Percentiles rank a stretch among this genome's conserved stretches.
Evolutionary conservation across 2,888 invertebrate genomes (phyloP).

Genomic region (Lasioglossum figueresi): DNA sequence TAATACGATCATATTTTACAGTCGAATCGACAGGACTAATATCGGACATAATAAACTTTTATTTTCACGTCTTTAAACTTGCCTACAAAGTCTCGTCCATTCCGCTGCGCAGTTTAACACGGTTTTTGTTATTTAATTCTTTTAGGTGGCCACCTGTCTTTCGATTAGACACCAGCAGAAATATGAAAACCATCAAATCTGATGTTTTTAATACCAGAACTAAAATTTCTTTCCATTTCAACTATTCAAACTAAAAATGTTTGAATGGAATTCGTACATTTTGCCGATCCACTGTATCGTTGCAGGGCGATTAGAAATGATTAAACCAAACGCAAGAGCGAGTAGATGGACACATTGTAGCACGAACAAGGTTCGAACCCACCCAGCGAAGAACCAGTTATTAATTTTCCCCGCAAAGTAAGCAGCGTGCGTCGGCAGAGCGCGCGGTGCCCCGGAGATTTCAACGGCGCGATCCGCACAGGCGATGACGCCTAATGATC

Average conservation of each 20-base stretch:
- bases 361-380: not conserved
- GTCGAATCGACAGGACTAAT: not conserved
- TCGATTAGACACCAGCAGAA: not conserved
- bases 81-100: not conserved
- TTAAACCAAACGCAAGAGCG: not conserved
- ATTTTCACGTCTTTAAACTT: not conserved
- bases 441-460: not conserved
- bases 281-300: not conserved
- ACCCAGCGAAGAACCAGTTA: not conserved
- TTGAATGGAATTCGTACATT: not conserved
- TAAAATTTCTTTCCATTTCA: not conserved
- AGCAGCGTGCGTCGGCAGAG: not conserved
- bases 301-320: not conserved
- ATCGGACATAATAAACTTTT: not conserved
- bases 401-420: not conserved
- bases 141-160: not conserved
- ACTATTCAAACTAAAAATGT: not conserved
- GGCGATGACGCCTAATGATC: constrained; percentile 7
- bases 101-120: not conserved
- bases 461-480: constrained; percentile 14
- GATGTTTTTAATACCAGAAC: no score
- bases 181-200: not conserved
- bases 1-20: not conserved
- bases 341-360: not conserved
- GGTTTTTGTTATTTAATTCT: not conserved